Conservation (phyloP, 2,888 invertebrate genomes). For the Diloba caeruleocephala region DNA sequence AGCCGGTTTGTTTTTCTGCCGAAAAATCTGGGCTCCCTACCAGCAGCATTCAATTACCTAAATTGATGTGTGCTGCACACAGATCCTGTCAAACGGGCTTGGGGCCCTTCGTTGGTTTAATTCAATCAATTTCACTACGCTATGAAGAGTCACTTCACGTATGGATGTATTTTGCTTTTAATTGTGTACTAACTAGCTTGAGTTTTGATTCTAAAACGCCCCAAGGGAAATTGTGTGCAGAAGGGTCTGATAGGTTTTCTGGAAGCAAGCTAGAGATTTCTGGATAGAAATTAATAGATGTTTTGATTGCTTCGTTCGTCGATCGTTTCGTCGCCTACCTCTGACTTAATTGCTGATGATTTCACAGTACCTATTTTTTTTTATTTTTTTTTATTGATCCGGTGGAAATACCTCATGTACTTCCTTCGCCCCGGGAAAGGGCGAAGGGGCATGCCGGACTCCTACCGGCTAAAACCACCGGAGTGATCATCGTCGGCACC, state of each 20-base stretch:
- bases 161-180: slow-evolving; percentile 52
- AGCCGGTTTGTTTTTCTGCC: slow-evolving; percentile 23
- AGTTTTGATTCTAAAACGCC: slow-evolving; percentile 35
- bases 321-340: too few species aligned
- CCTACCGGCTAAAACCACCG: too few species aligned
- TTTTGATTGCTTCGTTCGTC: slow-evolving; percentile 30
- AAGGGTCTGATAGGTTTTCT: slow-evolving; percentile 31
- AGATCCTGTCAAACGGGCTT: slow-evolving; percentile 72
- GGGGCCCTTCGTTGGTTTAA: slow-evolving; percentile 76
- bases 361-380: too few species aligned
- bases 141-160: slow-evolving; percentile 48
- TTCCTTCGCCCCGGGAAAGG: too few species aligned
- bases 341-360: too few species aligned
- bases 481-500: too few species aligned
- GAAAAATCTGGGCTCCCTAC: slow-evolving; percentile 49
- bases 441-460: too few species aligned
- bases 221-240: slow-evolving; percentile 17
- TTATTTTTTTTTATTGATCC: too few species aligned
- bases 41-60: slow-evolving; percentile 77
- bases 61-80: slow-evolving; percentile 86
- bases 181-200: slow-evolving; percentile 43
- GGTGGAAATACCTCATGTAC: too few species aligned
- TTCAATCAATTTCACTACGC: slow-evolving; percentile 77
- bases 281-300: slow-evolving; percentile 4
- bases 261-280: slow-evolving; percentile 22